Evolutionary conservation across 2,113 vertebrate species (phyloP), one percentile per base, ranked within the genome.

Genomic region (Tenrec ecaudatus): DNA sequence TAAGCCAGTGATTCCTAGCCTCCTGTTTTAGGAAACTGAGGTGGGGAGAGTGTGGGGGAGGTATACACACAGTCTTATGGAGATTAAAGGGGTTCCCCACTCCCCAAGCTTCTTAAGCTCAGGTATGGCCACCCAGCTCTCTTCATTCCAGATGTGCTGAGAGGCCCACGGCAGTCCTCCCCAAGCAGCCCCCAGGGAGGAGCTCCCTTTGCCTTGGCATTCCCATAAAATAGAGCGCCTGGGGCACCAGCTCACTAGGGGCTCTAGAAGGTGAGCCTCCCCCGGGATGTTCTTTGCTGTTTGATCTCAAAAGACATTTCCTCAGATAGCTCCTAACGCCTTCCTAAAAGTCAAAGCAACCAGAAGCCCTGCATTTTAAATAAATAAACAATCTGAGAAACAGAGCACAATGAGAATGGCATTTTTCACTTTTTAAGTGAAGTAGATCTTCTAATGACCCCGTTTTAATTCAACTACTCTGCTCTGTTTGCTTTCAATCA

Each of bases 261-360:
- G 23, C n/a, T 77, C 75, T 38, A 14, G 43, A 84, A 81, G 88
- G 88, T 57, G 16, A 91, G 88, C 17, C 2, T 29, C 82, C 68
- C 7, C 40, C 40, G 40, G 22, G 43, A 33, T 77, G 53, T 38
- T 77, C 76, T 77, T 22, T 22, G 80, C 71, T 71, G 23, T 57
- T 88, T 85, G 53, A 36, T 84, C 90, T 90, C 88, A 25, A 92
- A 62, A 79, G 47, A 33, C 9, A 60, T 88, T 89, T 93, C 86
- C 31, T 12, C 58, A 58, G 93, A 12, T 75, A 20, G 82, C 91
- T 89, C 78, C 91, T 31, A 82, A 75, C 36, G 60, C 82, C 38
- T 92, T 57, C 82, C 82, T 33, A 33, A 84, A 53, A 81, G 91
- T 93, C 91, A 91, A 88, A 94, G 83, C 27, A 62, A 36, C 47